Conservation (phyloP, 2,113 vertebrate genomes). For the Turnix velox region DNA sequence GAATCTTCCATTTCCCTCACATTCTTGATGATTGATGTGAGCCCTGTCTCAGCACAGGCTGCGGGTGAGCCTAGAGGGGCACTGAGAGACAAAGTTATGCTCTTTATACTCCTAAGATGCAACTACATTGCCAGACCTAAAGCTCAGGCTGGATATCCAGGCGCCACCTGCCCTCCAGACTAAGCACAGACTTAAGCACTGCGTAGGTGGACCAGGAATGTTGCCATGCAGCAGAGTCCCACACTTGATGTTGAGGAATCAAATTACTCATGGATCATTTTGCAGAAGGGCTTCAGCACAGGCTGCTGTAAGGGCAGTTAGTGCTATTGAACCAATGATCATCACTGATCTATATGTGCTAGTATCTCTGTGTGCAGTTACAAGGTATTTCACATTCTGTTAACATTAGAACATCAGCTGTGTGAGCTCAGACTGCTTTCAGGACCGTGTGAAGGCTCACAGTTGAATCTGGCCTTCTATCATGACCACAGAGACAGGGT, state of each 20-base stretch:
- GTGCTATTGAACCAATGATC: background rate
- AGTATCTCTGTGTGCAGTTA: background rate
- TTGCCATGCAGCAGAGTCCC: background rate
- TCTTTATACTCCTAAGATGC: background rate
- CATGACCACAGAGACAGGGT: background rate
- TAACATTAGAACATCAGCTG: background rate
- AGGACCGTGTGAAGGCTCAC: background rate
- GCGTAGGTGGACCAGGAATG: background rate
- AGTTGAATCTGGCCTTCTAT: background rate
- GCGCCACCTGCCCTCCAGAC: background rate
- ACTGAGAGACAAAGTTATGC: background rate
- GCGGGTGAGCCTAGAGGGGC: background rate
- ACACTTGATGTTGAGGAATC: background rate
- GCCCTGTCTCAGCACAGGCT: background rate
- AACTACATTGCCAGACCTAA: background rate
- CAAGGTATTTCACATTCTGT: background rate
- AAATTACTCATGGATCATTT: background rate
- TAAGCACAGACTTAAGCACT: background rate
- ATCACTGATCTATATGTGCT: background rate
- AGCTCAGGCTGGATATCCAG: background rate
- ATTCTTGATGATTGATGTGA: background rate
- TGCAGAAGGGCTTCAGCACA: background rate
- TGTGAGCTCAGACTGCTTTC: background rate
- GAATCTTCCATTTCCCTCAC: background rate
- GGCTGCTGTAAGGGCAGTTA: background rate